A percentile compares a stretch with the other conserved stretches of the same genome.
These are phyloP conservation scores for Heteromormyrus szaboi DNA, from an alignment of 2,797 vertebrate species.

Conservation along the genomic window DNA sequence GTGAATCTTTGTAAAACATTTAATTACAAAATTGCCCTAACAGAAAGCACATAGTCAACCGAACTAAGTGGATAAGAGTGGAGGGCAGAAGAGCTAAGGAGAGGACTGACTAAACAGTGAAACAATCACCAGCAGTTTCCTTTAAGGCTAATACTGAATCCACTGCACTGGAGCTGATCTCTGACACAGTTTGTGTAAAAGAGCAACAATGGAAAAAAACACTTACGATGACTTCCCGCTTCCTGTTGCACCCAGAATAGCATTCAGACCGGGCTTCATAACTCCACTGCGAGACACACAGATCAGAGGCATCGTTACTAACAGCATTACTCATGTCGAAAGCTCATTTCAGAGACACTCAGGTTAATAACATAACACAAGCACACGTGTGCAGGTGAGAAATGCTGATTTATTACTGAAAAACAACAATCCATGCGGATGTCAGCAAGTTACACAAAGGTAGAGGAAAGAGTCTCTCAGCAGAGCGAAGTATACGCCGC, in stretches of 20 bases:
- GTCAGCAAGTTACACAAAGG: background rate
- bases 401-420: background rate
- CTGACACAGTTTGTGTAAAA: background rate
- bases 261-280: slow-evolving; percentile 75
- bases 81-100: background rate
- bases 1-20: background rate
- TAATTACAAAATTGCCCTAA: no score
- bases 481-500: background rate
- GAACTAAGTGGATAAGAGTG: background rate
- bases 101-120: background rate
- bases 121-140: background rate
- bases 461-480: background rate
- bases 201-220: slow-evolving; percentile 18
- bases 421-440: background rate
- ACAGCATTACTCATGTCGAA: background rate
- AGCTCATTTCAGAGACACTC: background rate
- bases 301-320: background rate
- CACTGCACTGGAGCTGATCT: background rate
- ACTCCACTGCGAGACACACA: slow-evolving; percentile 60
- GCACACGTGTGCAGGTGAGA: background rate
- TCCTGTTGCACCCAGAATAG: slow-evolving; percentile 73
- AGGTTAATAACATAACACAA: background rate
- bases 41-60: background rate
- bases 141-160: background rate
- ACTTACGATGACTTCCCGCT: slow-evolving; percentile 79